Evolutionary conservation across 2,888 invertebrate species (phyloP).

Genomic region (Coremacera marginata): DNA sequence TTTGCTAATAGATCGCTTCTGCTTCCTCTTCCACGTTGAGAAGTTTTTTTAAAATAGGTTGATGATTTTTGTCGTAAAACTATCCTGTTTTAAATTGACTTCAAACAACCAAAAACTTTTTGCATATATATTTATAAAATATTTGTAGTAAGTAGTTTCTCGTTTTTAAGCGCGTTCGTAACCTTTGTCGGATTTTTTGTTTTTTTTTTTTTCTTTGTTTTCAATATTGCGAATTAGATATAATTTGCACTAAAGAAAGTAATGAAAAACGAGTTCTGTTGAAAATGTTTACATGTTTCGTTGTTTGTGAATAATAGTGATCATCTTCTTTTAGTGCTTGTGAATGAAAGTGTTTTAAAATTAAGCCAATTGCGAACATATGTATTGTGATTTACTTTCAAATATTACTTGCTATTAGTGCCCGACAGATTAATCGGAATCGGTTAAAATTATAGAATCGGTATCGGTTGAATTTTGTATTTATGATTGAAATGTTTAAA

Average conservation of each 20-base stretch:
- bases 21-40: constrained; percentile 25
- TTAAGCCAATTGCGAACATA: too few relatives aligned
- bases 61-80: background rate
- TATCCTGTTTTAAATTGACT: constrained; percentile 6
- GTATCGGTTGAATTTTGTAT: too few relatives aligned
- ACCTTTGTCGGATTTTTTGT: background rate
- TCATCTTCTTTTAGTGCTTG: too few relatives aligned
- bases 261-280: background rate
- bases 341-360: too few relatives aligned
- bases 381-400: too few relatives aligned
- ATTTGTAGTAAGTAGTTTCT: background rate
- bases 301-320: too few relatives aligned
- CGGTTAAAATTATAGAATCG: too few relatives aligned
- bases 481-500: too few relatives aligned
- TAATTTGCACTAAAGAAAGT: background rate
- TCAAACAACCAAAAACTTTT: constrained; percentile 5
- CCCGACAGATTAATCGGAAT: too few relatives aligned
- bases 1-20: constrained; percentile 13
- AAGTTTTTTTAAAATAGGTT: constrained; percentile 27
- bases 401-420: too few relatives aligned
- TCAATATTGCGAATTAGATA: background rate
- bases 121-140: background rate
- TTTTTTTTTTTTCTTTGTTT: too few relatives aligned
- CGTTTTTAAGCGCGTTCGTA: background rate
- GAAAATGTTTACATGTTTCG: too few relatives aligned